Evolutionary conservation across 2,113 vertebrate species (phyloP).

Genomic region (Rostratula benghalensis): DNA sequence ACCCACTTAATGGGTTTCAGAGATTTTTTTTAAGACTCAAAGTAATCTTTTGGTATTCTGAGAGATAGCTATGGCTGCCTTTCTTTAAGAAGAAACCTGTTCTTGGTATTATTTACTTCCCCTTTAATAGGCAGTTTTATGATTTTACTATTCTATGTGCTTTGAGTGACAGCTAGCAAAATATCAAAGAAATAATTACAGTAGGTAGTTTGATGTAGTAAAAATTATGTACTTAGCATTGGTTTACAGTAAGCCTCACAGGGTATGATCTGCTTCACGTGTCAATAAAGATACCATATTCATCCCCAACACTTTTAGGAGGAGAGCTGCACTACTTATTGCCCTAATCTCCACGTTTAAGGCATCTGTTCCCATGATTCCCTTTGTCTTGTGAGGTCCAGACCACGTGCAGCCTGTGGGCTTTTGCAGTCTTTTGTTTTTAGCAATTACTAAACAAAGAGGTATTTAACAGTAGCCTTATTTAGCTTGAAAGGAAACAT

Average conservation of each 20-base stretch:
- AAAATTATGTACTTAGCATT: not conserved
- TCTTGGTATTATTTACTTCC: slow-evolving; percentile 11
- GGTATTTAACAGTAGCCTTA: slow-evolving; percentile 3
- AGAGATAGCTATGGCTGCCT: slow-evolving; percentile 25
- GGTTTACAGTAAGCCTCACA: not conserved
- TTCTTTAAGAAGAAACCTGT: slow-evolving; percentile 41
- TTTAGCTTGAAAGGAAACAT: slow-evolving; percentile 24
- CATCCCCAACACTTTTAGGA: not conserved
- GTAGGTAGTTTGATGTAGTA: not conserved
- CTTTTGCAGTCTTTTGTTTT: slow-evolving; percentile 33
- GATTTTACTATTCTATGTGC: not conserved
- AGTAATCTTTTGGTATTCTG: slow-evolving; percentile 49
- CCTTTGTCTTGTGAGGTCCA: not conserved
- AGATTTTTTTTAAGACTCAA: slow-evolving; percentile 59
- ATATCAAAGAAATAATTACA: not conserved
- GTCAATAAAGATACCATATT: not conserved
- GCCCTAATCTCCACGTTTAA: not conserved
- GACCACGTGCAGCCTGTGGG: not conserved
- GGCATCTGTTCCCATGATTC: not conserved
- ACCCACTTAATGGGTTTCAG: slow-evolving; percentile 54
- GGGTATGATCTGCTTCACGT: not conserved
- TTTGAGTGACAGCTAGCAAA: not conserved
- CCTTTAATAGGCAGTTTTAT: not conserved
- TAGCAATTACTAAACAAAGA: slow-evolving; percentile 36
- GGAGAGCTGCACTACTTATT: not conserved